These are phyloP conservation scores for Linnaemya tessellans DNA, from an alignment of 2,888 invertebrate species.

Conservation along the genomic window DNA sequence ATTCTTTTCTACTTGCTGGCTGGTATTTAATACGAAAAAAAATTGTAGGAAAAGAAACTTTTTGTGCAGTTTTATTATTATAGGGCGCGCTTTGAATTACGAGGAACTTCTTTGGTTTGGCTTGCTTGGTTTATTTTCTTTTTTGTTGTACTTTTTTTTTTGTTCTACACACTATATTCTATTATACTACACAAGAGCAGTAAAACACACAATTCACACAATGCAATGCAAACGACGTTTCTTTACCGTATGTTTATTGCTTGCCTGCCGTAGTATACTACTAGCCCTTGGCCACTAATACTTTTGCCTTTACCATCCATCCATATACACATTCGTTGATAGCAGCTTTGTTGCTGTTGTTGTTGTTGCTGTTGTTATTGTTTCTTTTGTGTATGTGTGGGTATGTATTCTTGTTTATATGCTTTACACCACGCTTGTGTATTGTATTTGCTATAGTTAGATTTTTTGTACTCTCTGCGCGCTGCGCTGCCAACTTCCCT, in stretches of 20 bases:
- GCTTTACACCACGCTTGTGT: constrained; percentile 64
- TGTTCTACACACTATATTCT: constrained; percentile 68
- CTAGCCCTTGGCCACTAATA: constrained; percentile 81
- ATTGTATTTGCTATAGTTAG: constrained; percentile 67
- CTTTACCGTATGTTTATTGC: constrained; percentile 73
- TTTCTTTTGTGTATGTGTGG: constrained; percentile 37
- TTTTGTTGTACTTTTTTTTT: constrained; percentile 57
- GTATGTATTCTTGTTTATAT: constrained; percentile 62
- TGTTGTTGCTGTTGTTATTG: constrained; percentile 38
- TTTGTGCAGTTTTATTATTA: constrained; percentile 68
- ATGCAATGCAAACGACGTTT: constrained; percentile 73
- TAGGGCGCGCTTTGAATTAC: constrained; percentile 72
- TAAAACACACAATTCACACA: constrained; percentile 68
- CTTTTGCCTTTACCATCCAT: constrained; percentile 74
- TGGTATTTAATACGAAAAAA: constrained; percentile 63
- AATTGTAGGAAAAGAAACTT: constrained; percentile 57
- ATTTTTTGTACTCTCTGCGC: constrained; percentile 68
- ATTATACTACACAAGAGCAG: constrained; percentile 67
- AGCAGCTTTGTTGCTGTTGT: constrained; percentile 52
- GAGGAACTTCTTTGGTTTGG: constrained; percentile 70
- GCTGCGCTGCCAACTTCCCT: constrained; percentile 70
- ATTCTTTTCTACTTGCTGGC: constrained; percentile 44
- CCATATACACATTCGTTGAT: constrained; percentile 61
- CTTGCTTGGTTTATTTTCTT: constrained; percentile 67
- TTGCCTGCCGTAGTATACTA: constrained; percentile 74